Base-by-base conservation (phyloP, 2,113 vertebrate species). In the Aldabrachelys gigantea region DNA sequence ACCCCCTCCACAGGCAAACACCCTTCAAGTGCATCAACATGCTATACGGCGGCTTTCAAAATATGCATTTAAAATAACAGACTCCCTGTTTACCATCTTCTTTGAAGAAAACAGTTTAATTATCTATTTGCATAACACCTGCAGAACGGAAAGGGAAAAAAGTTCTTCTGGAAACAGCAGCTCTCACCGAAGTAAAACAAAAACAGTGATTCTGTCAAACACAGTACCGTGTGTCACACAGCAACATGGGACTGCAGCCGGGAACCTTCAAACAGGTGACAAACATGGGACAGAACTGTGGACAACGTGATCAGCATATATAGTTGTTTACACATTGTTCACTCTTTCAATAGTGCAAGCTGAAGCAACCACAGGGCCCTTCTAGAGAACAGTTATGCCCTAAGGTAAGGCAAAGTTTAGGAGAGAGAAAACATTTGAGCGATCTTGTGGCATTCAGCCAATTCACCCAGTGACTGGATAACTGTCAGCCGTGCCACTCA, bases 1-100 rank as follows among this genome's bases (percentile, higher is more conserved):
- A 1, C 65, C 56, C 56, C 53, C 53, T 22, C 95, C 91, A 62
- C 44, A 92, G 90, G 95, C 88, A 88, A 78, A 8, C 88, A 91
- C 35, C 35, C 92, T 80, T 57, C 2, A 94, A 94, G 90, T 25
- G 3, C 93, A 81, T 50, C 82, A 62, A 22, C 31, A 90, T 72
- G 65, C 83, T 56, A 90, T 79, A 49, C 5, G 50, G 62, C 50
- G 35, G 62, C 83, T 89, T 31, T 41, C 41, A 81, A 95, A 49
- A 0, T 3, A 91, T 35, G 31, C 7, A 3, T 82, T 57, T 83
- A 59, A 81, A 89, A 84, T 31, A 75, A 87, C 31, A 22, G 78
- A 56, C n/a, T 85, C 79, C 53, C 56, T 89, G n/a, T 81, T 95
- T 88, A 75, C 83, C 92, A 82, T 14, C 81, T 57, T 1, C 12